Evolutionary conservation across 2,797 vertebrate species (phyloP).

Genomic region (Decapterus maruadsi): DNA sequence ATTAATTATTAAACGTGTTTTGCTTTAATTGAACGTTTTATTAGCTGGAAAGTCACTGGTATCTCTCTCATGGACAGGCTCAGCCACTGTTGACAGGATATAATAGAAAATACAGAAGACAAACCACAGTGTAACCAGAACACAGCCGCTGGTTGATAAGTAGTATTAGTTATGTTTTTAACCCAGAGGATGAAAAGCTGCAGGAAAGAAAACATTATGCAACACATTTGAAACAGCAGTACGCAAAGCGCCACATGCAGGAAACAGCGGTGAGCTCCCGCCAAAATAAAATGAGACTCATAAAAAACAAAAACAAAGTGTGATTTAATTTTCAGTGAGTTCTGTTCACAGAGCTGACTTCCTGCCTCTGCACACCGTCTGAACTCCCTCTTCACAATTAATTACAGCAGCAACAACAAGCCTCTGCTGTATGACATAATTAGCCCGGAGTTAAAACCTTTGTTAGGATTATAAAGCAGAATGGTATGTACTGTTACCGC

Average conservation of each 20-base stretch:
- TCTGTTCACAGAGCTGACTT: background rate
- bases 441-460: slow-evolving; percentile 35
- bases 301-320: background rate
- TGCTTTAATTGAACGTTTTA: background rate
- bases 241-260: background rate
- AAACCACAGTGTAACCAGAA: too few relatives aligned
- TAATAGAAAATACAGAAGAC: background rate
- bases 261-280: background rate
- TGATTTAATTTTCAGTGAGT: background rate
- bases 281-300: background rate
- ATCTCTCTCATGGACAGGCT: background rate
- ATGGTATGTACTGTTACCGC: background rate
- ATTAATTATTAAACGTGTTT: background rate
- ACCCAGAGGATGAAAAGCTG: background rate
- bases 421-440: slow-evolving; percentile 20
- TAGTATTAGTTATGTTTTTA: background rate
- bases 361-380: slow-evolving; percentile 6
- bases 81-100: background rate
- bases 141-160: too few relatives aligned
- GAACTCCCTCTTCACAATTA: slow-evolving; percentile 15
- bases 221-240: background rate
- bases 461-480: slow-evolving; percentile 32
- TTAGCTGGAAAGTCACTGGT: background rate
- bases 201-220: too few relatives aligned
- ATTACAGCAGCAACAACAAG: slow-evolving; percentile 8